phyloP scores from a whole-genome alignment of 1,140 invertebrate genomes.

The Polypedilum vanderplanki region DNA sequence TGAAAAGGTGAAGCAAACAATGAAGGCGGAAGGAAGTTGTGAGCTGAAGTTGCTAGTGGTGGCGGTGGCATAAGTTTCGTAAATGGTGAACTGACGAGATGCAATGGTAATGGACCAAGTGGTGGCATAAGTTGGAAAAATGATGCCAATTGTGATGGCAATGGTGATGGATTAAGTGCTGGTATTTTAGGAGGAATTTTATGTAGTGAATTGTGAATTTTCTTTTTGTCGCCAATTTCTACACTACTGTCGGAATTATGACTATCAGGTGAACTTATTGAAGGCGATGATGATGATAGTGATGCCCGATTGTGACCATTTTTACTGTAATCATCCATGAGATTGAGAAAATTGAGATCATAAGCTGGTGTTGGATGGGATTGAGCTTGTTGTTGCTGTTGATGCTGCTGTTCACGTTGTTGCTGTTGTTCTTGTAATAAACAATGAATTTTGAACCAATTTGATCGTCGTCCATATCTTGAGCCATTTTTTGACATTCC shows the following conservation, averaged over 20 bases:
- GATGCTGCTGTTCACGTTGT: slow-evolving; percentile 43
- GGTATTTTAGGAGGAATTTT: slow-evolving; percentile 36
- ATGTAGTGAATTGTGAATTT: slow-evolving; percentile 32
- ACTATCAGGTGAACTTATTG: slow-evolving; percentile 59
- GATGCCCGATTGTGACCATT: slow-evolving; percentile 31
- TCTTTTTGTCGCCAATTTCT: slow-evolving; percentile 46
- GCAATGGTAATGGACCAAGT: slow-evolving; percentile 47
- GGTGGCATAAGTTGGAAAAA: slow-evolving; percentile 51
- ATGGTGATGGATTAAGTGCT: slow-evolving; percentile 39
- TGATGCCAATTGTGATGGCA: slow-evolving; percentile 43
- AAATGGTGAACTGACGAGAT: background rate
- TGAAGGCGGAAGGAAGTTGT: slow-evolving; percentile 50
- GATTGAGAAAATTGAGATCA: slow-evolving; percentile 32
- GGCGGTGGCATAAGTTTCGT: slow-evolving; percentile 38
- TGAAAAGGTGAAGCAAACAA: slow-evolving; percentile 33
- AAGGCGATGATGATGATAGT: slow-evolving; percentile 48
- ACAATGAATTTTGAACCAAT: slow-evolving; percentile 89
- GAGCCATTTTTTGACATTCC: slow-evolving; percentile 90
- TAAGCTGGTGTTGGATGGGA: slow-evolving; percentile 35
- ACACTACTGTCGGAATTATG: slow-evolving; percentile 59
- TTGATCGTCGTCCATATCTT: slow-evolving; percentile 72
- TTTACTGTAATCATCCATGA: slow-evolving; percentile 54
- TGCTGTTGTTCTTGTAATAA: slow-evolving; percentile 71
- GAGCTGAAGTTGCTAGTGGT: slow-evolving; percentile 51
- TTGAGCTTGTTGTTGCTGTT: slow-evolving; percentile 33